phyloP scores from a whole-genome alignment of 35 echinoderm and acorn worm species.

The Apostichopus japonicus region DNA sequence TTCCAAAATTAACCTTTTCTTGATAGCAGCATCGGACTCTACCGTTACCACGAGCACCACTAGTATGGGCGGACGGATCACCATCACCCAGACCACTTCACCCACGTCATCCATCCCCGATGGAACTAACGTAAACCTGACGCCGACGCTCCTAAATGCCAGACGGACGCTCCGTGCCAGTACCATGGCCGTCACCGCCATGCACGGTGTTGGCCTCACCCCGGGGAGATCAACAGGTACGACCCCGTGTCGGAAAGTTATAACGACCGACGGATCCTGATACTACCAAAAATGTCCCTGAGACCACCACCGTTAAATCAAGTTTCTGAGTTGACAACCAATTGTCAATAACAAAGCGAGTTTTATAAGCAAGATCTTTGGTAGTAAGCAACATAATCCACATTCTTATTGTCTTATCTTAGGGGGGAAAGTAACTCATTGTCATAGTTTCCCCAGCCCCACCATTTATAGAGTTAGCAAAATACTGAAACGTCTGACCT shows the following conservation, averaged over 20 bases:
- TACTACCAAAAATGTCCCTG: background rate
- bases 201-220: conserved; percentile 46
- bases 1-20: too few relatives aligned
- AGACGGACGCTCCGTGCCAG: conserved; percentile 64
- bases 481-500: too few relatives aligned
- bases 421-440: too few relatives aligned
- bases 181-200: conserved; percentile 60
- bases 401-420: too few relatives aligned
- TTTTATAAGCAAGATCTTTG: too few relatives aligned
- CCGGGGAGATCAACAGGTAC: conserved; percentile 2
- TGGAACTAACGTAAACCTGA: conserved; percentile 66
- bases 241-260: background rate
- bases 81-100: conserved; percentile 61
- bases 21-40: background rate
- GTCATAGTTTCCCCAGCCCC: too few relatives aligned
- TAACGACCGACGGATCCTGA: background rate
- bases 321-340: too few relatives aligned
- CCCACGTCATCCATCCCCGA: conserved; percentile 50
- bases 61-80: conserved; percentile 81
- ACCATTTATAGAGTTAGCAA: too few relatives aligned
- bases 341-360: too few relatives aligned
- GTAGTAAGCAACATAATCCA: too few relatives aligned
- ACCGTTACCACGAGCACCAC: conserved; percentile 31
- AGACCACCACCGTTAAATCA: background rate
- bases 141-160: conserved; percentile 56